A percentile compares a stretch with the other conserved stretches of the same genome.
These are phyloP conservation scores for Villa cingulata DNA, from an alignment of 2,888 invertebrate genomes.

Conservation along the genomic window DNA sequence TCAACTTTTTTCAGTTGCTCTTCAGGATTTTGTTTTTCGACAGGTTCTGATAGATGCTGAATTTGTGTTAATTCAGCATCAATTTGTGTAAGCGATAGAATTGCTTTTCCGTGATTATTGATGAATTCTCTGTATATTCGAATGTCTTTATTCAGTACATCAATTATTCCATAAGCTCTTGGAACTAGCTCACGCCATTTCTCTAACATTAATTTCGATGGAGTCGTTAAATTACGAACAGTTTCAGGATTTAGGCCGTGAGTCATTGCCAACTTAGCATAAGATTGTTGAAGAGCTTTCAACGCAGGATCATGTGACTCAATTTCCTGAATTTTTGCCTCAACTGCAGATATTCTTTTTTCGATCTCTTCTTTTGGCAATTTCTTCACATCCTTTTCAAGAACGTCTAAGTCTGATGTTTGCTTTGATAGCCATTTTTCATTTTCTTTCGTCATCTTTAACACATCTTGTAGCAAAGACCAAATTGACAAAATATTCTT, in stretches of 20 bases:
- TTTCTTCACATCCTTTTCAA: conserved; percentile 46
- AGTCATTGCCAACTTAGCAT: conserved; percentile 52
- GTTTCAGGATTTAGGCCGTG: conserved; percentile 55
- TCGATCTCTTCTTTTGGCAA: conserved; percentile 44
- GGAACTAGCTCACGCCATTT: conserved; percentile 52
- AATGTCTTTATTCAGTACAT: conserved; percentile 43
- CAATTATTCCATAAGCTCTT: conserved; percentile 43
- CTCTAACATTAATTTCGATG: conserved; percentile 44
- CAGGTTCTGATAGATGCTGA: conserved; percentile 42
- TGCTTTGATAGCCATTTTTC: conserved; percentile 49
- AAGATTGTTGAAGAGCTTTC: conserved; percentile 52
- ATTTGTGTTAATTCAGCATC: conserved; percentile 59
- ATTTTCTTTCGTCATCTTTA: conserved; percentile 42
- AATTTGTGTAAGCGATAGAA: conserved; percentile 54
- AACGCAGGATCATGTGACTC: conserved; percentile 43
- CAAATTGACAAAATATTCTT: conserved; percentile 49
- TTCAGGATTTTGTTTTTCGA: conserved; percentile 24
- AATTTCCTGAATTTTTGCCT: conserved; percentile 41
- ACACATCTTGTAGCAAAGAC: conserved; percentile 46
- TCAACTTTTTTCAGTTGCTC: conserved; percentile 26
- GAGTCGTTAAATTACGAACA: conserved; percentile 47
- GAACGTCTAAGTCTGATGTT: conserved; percentile 44
- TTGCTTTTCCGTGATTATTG: conserved; percentile 54
- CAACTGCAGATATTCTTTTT: conserved; percentile 43
- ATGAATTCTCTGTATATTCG: conserved; percentile 54